These are phyloP conservation scores for Caenorhabditis uteleia DNA, from an alignment of 2,888 invertebrate genomes.

Conservation along the genomic window DNA sequence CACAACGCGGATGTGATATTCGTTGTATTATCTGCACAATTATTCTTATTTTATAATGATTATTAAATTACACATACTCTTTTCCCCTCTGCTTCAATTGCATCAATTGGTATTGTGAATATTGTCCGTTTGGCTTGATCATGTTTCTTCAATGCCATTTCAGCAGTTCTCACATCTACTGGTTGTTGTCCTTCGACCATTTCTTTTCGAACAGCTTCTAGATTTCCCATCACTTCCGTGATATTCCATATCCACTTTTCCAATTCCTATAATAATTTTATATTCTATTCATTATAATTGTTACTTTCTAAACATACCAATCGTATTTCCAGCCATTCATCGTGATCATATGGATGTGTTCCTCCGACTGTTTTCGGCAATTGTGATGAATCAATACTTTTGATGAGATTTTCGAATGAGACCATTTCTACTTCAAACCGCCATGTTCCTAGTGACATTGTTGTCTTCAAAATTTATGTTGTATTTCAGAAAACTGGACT, in stretches of 20 bases:
- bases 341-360: slow-evolving; percentile 89
- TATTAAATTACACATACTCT: slow-evolving; percentile 47
- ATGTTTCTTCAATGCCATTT: slow-evolving; percentile 87
- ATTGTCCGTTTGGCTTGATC: slow-evolving; percentile 91
- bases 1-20: slow-evolving; percentile 34
- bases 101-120: slow-evolving; percentile 89
- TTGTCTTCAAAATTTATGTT: too few relatives aligned
- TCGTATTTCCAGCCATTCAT: slow-evolving; percentile 94
- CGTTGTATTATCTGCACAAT: slow-evolving; percentile 34
- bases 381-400: slow-evolving; percentile 90
- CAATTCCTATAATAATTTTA: slow-evolving; percentile 77
- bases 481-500: too few relatives aligned
- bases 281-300: neutral
- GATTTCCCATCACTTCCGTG: slow-evolving; percentile 75
- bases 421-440: slow-evolving; percentile 86
- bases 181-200: slow-evolving; percentile 90
- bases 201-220: slow-evolving; percentile 70
- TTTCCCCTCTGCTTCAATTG: slow-evolving; percentile 86
- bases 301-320: slow-evolving; percentile 75
- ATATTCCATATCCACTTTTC: slow-evolving; percentile 97
- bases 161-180: slow-evolving; percentile 89
- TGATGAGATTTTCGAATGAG: slow-evolving; percentile 90
- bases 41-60: neutral
- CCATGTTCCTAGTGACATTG: slow-evolving; percentile 37
- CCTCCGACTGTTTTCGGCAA: slow-evolving; percentile 88